Percentiles rank a stretch among this genome's conserved stretches.
Evolutionary conservation across 2,113 vertebrate genomes (phyloP).

Genomic region (Eudyptes chrysolophus): DNA sequence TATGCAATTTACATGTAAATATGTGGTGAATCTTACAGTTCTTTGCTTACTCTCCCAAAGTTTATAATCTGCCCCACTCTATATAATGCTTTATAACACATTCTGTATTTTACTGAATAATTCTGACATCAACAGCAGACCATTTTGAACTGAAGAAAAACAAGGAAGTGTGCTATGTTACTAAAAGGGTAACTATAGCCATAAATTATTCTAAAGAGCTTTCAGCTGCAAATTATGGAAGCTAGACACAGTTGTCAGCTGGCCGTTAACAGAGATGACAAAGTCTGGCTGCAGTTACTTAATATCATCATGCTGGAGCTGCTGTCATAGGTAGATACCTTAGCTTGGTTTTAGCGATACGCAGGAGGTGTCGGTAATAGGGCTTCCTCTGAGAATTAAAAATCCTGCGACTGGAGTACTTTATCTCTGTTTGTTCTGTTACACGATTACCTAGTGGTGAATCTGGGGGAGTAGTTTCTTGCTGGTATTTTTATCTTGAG

Average conservation of each 20-base stretch:
- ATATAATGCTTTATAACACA: not conserved
- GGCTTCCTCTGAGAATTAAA: not conserved
- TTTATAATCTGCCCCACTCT: not conserved
- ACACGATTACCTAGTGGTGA: not conserved
- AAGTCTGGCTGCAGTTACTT: not conserved
- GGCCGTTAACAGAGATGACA: not conserved
- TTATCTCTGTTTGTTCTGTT: not conserved
- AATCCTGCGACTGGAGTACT: not conserved
- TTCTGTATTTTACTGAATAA: not conserved
- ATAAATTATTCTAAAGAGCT: slow-evolving; percentile 2
- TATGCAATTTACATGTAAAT: slow-evolving; percentile 61
- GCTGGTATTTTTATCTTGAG: not conserved
- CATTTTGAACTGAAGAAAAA: not conserved
- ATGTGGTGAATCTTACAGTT: not conserved
- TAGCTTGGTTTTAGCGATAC: not conserved
- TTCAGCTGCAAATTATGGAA: not conserved
- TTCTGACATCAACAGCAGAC: not conserved
- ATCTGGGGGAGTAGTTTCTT: not conserved
- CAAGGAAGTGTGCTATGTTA: not conserved
- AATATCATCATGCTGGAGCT: not conserved
- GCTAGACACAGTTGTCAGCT: not conserved
- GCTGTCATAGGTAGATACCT: not conserved
- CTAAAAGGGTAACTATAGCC: not conserved
- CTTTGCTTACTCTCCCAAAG: not conserved
- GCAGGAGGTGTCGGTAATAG: not conserved